These are phyloP conservation scores for Pogoniulus pusillus DNA, from an alignment of 2,797 vertebrate genomes.

Conservation along the genomic window DNA sequence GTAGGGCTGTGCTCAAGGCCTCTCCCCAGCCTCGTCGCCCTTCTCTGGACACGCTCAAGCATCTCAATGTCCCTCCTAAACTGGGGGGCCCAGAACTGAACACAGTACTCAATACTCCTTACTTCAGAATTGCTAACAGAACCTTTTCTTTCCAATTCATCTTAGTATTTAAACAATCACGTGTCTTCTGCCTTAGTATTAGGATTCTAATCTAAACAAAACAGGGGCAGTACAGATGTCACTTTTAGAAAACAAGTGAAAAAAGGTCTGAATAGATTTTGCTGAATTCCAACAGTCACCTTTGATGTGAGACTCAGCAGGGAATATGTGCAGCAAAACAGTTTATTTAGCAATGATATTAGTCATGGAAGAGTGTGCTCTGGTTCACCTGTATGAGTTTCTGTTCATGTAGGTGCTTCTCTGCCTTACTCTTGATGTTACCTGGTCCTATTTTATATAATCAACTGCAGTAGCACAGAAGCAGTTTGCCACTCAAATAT, in stretches of 20 bases:
- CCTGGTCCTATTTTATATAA: not conserved
- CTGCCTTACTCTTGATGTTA: not conserved
- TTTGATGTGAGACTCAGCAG: not conserved
- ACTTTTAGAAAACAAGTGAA: not conserved
- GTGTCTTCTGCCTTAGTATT: not conserved
- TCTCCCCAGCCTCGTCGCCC: no score
- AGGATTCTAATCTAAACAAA: not conserved
- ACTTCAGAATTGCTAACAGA: not conserved
- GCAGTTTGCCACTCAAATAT: not conserved
- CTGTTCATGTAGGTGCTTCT: not conserved
- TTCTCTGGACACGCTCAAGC: no score
- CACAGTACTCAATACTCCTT: no score
- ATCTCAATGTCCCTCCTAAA: no score
- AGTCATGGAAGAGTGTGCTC: not conserved
- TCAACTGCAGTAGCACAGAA: conserved; percentile 10
- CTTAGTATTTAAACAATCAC: not conserved
- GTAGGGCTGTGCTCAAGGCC: no score
- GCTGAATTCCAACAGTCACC: not conserved
- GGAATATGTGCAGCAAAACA: not conserved
- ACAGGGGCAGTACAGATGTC: not conserved
- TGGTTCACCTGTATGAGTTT: not conserved
- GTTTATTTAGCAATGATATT: not conserved
- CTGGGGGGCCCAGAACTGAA: no score
- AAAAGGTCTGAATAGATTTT: not conserved
- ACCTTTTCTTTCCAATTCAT: not conserved